A percentile compares a stretch with the other conserved stretches of the same genome.
Evolutionary conservation across 2,113 vertebrate genomes (phyloP).

Genomic region (Aegotheles bennettii): DNA sequence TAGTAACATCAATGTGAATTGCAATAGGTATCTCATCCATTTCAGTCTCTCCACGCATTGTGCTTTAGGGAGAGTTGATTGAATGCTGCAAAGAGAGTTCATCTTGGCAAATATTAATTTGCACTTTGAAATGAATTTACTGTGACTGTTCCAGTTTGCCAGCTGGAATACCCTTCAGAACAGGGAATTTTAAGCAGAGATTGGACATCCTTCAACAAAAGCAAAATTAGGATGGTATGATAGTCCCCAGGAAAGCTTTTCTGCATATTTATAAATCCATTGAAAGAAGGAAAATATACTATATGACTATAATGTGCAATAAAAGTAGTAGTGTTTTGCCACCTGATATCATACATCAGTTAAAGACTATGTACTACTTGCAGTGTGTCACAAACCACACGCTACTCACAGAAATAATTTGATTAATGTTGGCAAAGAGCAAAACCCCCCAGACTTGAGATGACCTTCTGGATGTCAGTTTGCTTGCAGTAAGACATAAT

Average conservation of each 20-base stretch:
- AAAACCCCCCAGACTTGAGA: not conserved
- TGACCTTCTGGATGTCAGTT: not conserved
- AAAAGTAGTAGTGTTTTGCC: not conserved
- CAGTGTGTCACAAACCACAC: not conserved
- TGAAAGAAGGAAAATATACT: not conserved
- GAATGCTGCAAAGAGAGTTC: conserved; percentile 37
- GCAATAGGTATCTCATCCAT: conserved; percentile 43
- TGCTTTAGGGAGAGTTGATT: conserved; percentile 38
- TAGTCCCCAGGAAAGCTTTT: conserved; percentile 35
- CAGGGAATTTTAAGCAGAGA: conserved; percentile 37
- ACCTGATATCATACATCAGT: not conserved
- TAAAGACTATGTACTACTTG: not conserved
- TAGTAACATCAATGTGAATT: conserved; percentile 34
- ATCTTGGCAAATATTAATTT: conserved; percentile 66
- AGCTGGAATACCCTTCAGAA: conserved; percentile 56
- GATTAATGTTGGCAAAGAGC: not conserved
- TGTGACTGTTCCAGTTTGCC: conserved; percentile 58
- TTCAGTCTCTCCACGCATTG: conserved; percentile 7
- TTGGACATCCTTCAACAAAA: conserved; percentile 37
- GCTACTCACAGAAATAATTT: not conserved
- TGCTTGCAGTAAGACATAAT: not conserved
- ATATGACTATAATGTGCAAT: not conserved
- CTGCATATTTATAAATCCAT: conserved; percentile 6
- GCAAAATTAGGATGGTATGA: conserved; percentile 19
- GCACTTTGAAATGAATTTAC: conserved; percentile 60